Percentiles rank a stretch among this genome's conserved stretches.
These are phyloP conservation scores for Andrena praecox DNA, from an alignment of 2,888 invertebrate genomes.

Conservation along the genomic window DNA sequence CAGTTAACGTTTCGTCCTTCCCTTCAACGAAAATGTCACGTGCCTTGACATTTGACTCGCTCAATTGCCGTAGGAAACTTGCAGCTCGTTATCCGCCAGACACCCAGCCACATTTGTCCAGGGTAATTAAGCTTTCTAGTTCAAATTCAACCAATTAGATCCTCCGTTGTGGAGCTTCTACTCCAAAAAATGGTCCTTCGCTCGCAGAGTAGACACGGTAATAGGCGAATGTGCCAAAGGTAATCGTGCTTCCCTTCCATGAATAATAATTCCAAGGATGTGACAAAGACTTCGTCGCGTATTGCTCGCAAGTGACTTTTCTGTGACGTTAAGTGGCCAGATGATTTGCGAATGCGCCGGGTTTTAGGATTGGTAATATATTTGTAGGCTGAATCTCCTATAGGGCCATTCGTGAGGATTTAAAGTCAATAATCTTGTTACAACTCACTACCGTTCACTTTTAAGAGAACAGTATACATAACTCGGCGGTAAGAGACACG, in stretches of 20 bases:
- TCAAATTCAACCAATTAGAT: no score
- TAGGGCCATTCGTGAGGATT: constrained; percentile 75
- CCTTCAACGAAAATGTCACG: neutral
- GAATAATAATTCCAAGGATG: neutral
- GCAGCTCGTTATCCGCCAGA: neutral
- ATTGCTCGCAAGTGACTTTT: constrained; percentile 15
- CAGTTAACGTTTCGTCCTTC: neutral
- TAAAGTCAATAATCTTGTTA: constrained; percentile 78
- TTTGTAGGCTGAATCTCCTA: constrained; percentile 75
- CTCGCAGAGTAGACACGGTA: no score
- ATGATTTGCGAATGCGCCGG: constrained; percentile 46
- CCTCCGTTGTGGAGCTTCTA: no score
- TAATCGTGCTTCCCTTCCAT: neutral
- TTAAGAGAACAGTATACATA: constrained; percentile 77
- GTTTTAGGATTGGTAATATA: constrained; percentile 70
- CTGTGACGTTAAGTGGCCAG: constrained; percentile 37
- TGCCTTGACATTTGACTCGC: constrained; percentile 18
- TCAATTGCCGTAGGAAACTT: constrained; percentile 42
- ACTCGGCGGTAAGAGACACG: constrained; percentile 75
- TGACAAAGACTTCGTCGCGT: neutral
- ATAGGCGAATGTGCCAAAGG: no score
- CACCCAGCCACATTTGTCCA: neutral
- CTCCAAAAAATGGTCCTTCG: no score
- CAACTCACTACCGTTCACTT: constrained; percentile 76
- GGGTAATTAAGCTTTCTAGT: constrained; percentile 13